Evolutionary conservation across 2,797 vertebrate genomes (phyloP).

Genomic region (Anas capensis): DNA sequence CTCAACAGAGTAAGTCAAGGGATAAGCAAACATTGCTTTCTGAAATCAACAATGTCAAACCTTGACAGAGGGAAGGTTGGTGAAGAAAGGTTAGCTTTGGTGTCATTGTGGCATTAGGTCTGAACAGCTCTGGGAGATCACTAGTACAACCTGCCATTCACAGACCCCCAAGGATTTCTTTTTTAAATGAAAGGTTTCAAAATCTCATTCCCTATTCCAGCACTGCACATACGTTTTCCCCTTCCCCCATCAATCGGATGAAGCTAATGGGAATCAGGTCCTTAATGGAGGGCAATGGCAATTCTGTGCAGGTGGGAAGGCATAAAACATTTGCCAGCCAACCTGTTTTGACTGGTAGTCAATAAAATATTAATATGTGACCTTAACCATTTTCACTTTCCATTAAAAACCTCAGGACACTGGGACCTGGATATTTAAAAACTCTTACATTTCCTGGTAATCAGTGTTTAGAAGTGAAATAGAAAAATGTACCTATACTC

Average conservation of each 20-base stretch:
- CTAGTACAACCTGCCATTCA: constrained; percentile 43
- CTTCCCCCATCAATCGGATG: not conserved
- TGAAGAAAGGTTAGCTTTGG: constrained; percentile 52
- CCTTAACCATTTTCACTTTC: constrained; percentile 35
- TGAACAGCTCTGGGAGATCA: constrained; percentile 3
- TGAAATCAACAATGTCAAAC: constrained; percentile 44
- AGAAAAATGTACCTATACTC: not conserved
- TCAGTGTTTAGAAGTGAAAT: not conserved
- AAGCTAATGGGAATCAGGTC: constrained; percentile 18
- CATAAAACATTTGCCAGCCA: not conserved
- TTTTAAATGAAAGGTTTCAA: constrained; percentile 49
- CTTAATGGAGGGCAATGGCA: constrained; percentile 36
- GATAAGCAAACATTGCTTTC: constrained; percentile 39
- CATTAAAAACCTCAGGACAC: constrained; percentile 20
- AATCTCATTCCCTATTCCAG: constrained; percentile 54
- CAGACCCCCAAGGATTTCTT: constrained; percentile 37
- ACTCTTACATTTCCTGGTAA: not conserved
- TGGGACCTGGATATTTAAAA: not conserved
- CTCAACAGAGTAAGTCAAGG: not conserved
- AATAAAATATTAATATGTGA: constrained; percentile 56
- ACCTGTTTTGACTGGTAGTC: not conserved
- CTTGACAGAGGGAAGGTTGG: not conserved
- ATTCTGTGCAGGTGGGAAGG: constrained; percentile 7
- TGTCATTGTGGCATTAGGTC: constrained; percentile 44
- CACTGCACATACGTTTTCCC: not conserved